Evolutionary conservation across 2,888 invertebrate genomes (phyloP), one percentile per base, ranked within the genome.

Genomic region (Dryomyza anilis): DNA sequence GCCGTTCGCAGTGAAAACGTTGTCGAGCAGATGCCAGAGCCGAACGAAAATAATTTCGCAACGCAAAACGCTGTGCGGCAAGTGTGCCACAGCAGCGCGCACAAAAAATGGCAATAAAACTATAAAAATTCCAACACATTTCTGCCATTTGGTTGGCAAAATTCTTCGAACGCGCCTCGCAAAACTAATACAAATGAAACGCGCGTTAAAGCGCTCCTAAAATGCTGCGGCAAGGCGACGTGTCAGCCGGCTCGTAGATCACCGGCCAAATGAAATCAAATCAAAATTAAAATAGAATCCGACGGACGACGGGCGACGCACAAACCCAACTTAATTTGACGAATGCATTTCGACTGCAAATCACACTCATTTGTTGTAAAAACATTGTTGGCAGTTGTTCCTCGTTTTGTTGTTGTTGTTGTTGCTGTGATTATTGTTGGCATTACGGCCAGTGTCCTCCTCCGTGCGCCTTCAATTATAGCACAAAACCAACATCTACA

Each of bases 71-170:
- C 23, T 29, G 59, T 48, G 48, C 21, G 48, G 46, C 29, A 52
- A 27, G 23, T 52, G n/a, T 27, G 50, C 27, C 50, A 52, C 23
- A 27, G 25, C 50, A 52, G 10, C n/a, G 16, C 43, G 57, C 43
- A 30, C n/a, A n/a, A 27, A 48, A n/a, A n/a, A n/a, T n/a, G n/a
- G 53, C 55, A 55, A 64, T 62, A 64, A 63, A 65, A 69, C 69
- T 46, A 76, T 78, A 77, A 76, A 76, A 76, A 78, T 78, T 74
- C 78, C 78, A 65, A 74, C 70, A 75, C 76, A 78, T 78, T 75
- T 73, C 64, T 65, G 76, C 72, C 74, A 76, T 76, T 77, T 73
- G 72, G 69, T 70, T 70, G 58, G 53, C 12, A 50, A n/a, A n/a
- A n/a, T n/a, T n/a, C n/a, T n/a, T n/a, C n/a, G n/a, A n/a, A 25